Percentiles rank a stretch among this genome's conserved stretches.
Conservation (phyloP, 2,888 invertebrate species). For the Pharmacophagus antenor region DNA sequence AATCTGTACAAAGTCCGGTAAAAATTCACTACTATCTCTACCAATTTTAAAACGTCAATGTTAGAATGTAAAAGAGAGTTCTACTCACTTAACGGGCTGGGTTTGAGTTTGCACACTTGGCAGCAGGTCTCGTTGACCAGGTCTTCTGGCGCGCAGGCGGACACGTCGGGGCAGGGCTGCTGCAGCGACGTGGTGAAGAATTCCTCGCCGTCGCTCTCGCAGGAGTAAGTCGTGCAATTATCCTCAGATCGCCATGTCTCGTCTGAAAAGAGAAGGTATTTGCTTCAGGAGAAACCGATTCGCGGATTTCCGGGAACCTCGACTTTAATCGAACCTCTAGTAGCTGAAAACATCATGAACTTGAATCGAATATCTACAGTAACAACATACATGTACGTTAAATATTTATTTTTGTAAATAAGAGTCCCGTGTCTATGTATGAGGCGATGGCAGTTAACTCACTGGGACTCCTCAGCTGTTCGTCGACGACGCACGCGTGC, state of each 20-base stretch:
- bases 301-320: not conserved
- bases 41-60: not conserved
- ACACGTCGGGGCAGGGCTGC: constrained; percentile 83
- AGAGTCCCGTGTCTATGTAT: too few relatives aligned
- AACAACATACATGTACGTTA: too few relatives aligned
- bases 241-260: constrained; percentile 82
- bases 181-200: constrained; percentile 76
- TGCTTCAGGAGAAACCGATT: too few relatives aligned
- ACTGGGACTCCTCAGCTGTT: constrained; percentile 72
- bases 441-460: constrained; percentile 31
- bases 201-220: constrained; percentile 67
- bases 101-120: constrained; percentile 80
- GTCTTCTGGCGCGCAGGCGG: constrained; percentile 79
- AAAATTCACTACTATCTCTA: too few relatives aligned
- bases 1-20: too few relatives aligned
- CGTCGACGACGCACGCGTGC: constrained; percentile 77
- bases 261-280: constrained; percentile 49
- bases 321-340: too few relatives aligned
- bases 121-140: constrained; percentile 85
- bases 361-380: not conserved
- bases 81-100: constrained; percentile 67
- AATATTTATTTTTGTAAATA: too few relatives aligned
- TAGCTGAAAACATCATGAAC: too few relatives aligned
- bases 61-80: constrained; percentile 13
- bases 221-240: constrained; percentile 84